A percentile compares a stretch with the other conserved stretches of the same genome.
These are phyloP conservation scores for Dinomys branickii DNA, from an alignment of 2,113 vertebrate species.

Conservation along the genomic window DNA sequence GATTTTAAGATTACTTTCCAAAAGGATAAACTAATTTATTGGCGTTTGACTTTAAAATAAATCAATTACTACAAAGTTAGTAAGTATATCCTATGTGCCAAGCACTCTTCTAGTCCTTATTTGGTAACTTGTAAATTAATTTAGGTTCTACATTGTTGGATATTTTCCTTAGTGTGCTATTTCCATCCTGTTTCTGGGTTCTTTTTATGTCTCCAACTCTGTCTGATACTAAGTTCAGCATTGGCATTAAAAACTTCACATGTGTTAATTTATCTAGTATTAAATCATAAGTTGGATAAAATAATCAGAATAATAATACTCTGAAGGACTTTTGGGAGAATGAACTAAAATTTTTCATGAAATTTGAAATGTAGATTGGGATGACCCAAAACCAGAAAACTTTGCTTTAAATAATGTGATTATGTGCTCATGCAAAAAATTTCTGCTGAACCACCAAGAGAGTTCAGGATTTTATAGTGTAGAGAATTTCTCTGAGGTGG, in stretches of 20 bases:
- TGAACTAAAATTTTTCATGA: slow-evolving; percentile 29
- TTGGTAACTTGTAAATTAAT: slow-evolving; percentile 45
- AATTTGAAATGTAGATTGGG: slow-evolving; percentile 15
- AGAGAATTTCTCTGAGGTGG: background rate
- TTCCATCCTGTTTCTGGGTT: background rate
- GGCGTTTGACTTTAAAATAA: slow-evolving; percentile 21
- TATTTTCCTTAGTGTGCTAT: slow-evolving; percentile 20
- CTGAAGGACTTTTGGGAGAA: background rate
- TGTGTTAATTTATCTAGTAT: background rate
- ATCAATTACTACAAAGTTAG: background rate
- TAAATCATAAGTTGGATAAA: slow-evolving; percentile 12
- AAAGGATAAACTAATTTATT: slow-evolving; percentile 39
- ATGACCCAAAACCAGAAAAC: background rate
- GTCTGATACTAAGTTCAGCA: background rate
- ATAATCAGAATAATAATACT: slow-evolving; percentile 18
- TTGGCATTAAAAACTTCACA: slow-evolving; percentile 4
- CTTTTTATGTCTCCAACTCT: background rate
- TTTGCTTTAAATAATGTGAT: slow-evolving; percentile 10
- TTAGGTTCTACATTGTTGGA: background rate
- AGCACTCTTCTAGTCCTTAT: background rate
- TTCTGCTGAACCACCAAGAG: background rate
- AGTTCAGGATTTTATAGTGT: background rate
- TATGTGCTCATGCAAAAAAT: background rate
- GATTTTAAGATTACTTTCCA: slow-evolving; percentile 53
- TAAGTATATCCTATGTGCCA: background rate